Evolutionary conservation across 1,140 invertebrate genomes (phyloP).

Genomic region (Drosophila ananassae): DNA sequence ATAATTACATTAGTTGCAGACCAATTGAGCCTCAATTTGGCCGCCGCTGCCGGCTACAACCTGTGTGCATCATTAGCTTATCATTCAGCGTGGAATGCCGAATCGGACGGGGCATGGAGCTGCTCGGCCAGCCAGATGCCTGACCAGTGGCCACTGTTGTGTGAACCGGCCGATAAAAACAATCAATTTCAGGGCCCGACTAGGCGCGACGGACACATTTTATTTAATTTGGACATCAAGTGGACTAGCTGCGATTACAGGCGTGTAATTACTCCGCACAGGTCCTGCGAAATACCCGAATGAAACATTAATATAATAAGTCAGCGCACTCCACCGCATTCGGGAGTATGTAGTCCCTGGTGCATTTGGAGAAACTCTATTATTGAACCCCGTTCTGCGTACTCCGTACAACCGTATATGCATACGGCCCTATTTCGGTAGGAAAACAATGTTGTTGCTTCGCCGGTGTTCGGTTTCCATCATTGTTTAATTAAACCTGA

Average conservation of each 20-base stretch:
- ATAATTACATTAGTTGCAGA: constrained; percentile 76
- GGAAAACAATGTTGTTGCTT: constrained; percentile 36
- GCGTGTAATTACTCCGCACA: not conserved
- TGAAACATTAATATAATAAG: not conserved
- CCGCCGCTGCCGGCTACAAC: constrained; percentile 24
- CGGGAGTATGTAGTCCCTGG: not conserved
- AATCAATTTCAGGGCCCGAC: constrained; percentile 23
- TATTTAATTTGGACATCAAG: not conserved
- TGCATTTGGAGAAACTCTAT: not conserved
- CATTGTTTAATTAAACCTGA: constrained; percentile 81
- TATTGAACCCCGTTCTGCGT: constrained; percentile 6
- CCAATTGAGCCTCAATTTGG: constrained; percentile 61
- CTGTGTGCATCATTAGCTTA: constrained; percentile 74
- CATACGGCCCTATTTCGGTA: not conserved
- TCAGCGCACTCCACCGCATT: not conserved
- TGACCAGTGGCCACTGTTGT: constrained; percentile 30
- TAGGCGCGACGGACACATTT: not conserved
- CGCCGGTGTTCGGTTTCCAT: constrained; percentile 61
- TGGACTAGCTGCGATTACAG: not conserved
- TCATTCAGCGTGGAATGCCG: constrained; percentile 48
- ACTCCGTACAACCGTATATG: not conserved
- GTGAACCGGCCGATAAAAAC: constrained; percentile 42
- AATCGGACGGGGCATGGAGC: constrained; percentile 1
- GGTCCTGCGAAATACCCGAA: not conserved
- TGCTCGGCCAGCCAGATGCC: too few relatives aligned